Conservation (phyloP, 2,888 invertebrate species). For the Macrosoma leucophasiata region DNA sequence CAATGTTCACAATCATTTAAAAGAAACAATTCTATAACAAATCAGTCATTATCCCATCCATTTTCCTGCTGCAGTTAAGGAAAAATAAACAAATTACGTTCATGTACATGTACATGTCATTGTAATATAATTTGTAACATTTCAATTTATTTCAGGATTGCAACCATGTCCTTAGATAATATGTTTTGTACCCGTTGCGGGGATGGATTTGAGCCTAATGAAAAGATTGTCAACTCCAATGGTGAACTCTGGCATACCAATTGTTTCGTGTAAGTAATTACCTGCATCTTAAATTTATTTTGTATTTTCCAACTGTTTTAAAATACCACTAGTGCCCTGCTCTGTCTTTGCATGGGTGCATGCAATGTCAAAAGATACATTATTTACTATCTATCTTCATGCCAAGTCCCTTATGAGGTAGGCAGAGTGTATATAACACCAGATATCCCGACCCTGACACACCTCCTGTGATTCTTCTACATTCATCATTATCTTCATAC, state of each 20-base stretch:
- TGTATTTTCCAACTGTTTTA: background rate
- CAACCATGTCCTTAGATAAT: constrained; percentile 89
- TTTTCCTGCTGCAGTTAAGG: background rate
- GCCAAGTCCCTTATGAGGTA: too few species aligned
- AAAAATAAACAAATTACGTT: too few species aligned
- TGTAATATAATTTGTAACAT: background rate
- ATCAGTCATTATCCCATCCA: background rate
- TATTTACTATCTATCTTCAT: too few species aligned
- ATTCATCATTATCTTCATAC: too few species aligned
- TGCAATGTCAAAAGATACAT: too few species aligned
- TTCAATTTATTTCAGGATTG: constrained; percentile 45
- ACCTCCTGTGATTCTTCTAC: too few species aligned
- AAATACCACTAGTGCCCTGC: too few species aligned
- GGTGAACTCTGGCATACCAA: constrained; percentile 99
- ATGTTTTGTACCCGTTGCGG: constrained; percentile 97
- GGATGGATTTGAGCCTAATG: constrained; percentile 96
- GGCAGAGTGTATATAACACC: too few species aligned
- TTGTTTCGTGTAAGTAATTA: constrained; percentile 94
- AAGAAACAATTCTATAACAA: background rate
- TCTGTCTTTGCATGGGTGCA: too few species aligned
- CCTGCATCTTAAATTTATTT: too few species aligned
- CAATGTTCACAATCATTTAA: constrained; percentile 3
- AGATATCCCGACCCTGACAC: too few species aligned
- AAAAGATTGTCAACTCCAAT: constrained; percentile 98
- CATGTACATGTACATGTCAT: too few species aligned